A percentile compares a stretch with the other conserved stretches of the same genome.
These are phyloP conservation scores for Holacanthus passer DNA, from an alignment of 2,113 vertebrate species.

Conservation along the genomic window DNA sequence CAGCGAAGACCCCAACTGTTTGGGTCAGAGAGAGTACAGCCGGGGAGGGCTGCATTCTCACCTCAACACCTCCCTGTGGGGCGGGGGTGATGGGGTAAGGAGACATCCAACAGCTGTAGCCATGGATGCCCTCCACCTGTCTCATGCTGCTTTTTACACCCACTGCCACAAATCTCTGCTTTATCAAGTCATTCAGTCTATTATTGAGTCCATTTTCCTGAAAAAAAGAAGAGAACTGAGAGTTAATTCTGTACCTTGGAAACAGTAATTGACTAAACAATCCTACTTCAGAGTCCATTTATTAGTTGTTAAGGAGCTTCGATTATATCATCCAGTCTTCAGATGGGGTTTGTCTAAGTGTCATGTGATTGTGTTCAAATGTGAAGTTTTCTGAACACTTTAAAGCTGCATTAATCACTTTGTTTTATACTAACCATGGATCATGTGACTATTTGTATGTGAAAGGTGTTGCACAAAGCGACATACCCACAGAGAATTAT, in stretches of 20 bases:
- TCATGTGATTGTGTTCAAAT: neutral
- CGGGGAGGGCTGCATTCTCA: slow-evolving; percentile 63
- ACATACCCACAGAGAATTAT: neutral
- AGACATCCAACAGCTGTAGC: slow-evolving; percentile 72
- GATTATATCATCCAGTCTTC: neutral
- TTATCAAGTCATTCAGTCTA: neutral
- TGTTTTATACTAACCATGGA: neutral
- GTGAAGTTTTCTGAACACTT: neutral
- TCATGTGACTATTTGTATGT: neutral
- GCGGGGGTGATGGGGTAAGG: neutral
- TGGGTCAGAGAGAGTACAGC: slow-evolving; percentile 62
- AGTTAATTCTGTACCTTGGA: neutral
- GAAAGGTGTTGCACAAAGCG: neutral
- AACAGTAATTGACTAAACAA: neutral
- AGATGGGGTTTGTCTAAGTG: neutral
- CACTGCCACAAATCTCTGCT: neutral
- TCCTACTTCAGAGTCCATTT: neutral
- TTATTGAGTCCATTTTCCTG: neutral
- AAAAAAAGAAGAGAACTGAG: neutral
- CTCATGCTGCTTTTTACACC: neutral
- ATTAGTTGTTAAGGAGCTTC: neutral
- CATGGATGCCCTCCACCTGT: slow-evolving; percentile 46
- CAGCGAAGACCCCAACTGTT: slow-evolving; percentile 37
- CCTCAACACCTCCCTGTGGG: slow-evolving; percentile 54
- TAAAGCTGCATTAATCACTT: neutral